Base-by-base conservation (phyloP, 1,140 invertebrate species). In the Trissolcus basalis region DNA sequence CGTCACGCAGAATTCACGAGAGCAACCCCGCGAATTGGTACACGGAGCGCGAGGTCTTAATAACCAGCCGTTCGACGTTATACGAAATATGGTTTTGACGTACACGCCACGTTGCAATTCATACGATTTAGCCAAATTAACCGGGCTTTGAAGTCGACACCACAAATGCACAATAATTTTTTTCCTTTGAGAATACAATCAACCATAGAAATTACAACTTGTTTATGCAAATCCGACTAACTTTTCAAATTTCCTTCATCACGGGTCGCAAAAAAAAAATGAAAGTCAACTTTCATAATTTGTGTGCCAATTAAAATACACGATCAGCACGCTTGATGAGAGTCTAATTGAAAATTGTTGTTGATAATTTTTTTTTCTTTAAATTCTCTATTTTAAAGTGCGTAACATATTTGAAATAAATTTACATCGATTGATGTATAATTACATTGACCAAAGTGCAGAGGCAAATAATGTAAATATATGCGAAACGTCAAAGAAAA, bases 11-110 rank as follows among this genome's bases (percentile, higher is more conserved):
- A 68, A 80, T 80, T 74, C 70, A 74, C 56, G 55, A 79, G 51
- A 56, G 54, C 70, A 69, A 70, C 73, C 60, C 77, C 43, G 70
- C 75, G 75, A 80, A 82, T 84, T 80, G 79, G 79, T 70, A 76
- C 51, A 78, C 60, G 70, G 60, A 78, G 79, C 19, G 19, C 19
- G 19, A 65, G 45, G 58, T 69, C 64, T 82, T 82, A 81, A 82
- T 83, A 83, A 84, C 75, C 81, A 61, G 44, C 70, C 58, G 64
- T 63, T 75, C 63, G 58, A 53, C 67, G 43, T 32, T 49, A 53
- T 48, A 71, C 61, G 71, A 77, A 71, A 68, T 71, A 67, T 67
- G 56, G 56, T 56, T 67, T 65, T 70, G 55, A 70, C 65, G 41
- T 67, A 6, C 67, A 56, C 61, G 61, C 60, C 74, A 45, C 54